Percentiles rank a stretch among this genome's conserved stretches.
These are phyloP conservation scores for Sminthurides bifidus DNA, from an alignment of 1,140 invertebrate species.

Conservation along the genomic window DNA sequence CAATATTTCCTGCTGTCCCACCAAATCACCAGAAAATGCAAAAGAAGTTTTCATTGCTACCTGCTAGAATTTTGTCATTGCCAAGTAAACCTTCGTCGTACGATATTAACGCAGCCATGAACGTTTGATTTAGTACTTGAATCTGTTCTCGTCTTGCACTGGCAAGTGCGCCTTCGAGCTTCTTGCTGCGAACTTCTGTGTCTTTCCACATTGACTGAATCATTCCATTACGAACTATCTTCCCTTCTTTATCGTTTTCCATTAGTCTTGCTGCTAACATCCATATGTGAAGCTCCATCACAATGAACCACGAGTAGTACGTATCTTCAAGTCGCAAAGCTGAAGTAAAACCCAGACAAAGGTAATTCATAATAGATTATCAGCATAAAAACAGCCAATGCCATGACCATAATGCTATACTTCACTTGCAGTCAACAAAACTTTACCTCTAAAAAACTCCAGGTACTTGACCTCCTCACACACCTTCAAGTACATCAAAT, in stretches of 20 bases:
- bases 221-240: slow-evolving; percentile 55
- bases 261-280: slow-evolving; percentile 60
- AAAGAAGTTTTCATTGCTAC: slow-evolving; percentile 25
- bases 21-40: background rate
- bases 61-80: slow-evolving; percentile 59
- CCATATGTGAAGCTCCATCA: slow-evolving; percentile 77
- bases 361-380: background rate
- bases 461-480: slow-evolving; percentile 28
- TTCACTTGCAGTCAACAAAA: background rate
- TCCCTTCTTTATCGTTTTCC: slow-evolving; percentile 58
- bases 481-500: slow-evolving; percentile 25
- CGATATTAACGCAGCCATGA: slow-evolving; percentile 67
- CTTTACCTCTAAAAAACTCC: slow-evolving; percentile 31
- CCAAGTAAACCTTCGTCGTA: slow-evolving; percentile 72
- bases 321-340: slow-evolving; percentile 62
- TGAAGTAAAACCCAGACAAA: slow-evolving; percentile 38
- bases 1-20: background rate
- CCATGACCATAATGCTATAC: background rate
- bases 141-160: slow-evolving; percentile 33
- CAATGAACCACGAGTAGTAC: slow-evolving; percentile 67
- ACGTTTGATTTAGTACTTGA: slow-evolving; percentile 52
- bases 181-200: slow-evolving; percentile 53
- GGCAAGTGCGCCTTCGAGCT: slow-evolving; percentile 46
- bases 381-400: background rate
- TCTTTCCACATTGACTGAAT: slow-evolving; percentile 71